phyloP scores from a whole-genome alignment of 2,113 vertebrate genomes.

The Turdus rufiventris region DNA sequence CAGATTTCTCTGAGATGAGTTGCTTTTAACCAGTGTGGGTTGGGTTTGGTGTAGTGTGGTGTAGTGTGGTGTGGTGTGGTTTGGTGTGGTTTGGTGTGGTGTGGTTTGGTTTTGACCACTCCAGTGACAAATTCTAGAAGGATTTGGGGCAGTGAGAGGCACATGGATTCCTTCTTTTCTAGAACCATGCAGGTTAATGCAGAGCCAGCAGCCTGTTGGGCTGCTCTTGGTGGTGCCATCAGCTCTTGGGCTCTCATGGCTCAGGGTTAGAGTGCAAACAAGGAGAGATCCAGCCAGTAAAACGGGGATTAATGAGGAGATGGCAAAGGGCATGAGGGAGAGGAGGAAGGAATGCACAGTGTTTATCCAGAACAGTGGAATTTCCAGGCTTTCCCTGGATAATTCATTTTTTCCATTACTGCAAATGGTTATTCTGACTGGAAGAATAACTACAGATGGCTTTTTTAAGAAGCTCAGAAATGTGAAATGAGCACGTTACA shows the following conservation, averaged over 20 bases:
- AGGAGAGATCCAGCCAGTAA: not conserved
- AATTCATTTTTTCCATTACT: slow-evolving; percentile 40
- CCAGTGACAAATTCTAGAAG: not conserved
- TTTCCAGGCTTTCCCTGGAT: not conserved
- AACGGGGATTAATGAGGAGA: not conserved
- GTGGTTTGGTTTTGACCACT: not conserved
- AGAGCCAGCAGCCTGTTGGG: not conserved
- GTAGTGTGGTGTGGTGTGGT: rapidly evolving
- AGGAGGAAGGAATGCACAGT: not conserved
- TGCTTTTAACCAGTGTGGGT: not conserved
- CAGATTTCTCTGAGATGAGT: not conserved
- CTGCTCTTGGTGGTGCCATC: not conserved
- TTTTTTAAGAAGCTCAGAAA: slow-evolving; percentile 34
- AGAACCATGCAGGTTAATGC: not conserved
- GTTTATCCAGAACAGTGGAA: not conserved
- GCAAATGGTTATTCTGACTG: slow-evolving; percentile 23
- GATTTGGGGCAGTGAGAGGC: not conserved
- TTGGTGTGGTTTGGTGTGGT: not conserved
- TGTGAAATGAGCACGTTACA: slow-evolving; percentile 1
- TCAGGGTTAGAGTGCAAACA: not conserved
- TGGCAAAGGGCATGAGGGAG: not conserved
- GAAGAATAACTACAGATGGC: slow-evolving; percentile 19
- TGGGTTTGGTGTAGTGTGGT: too few relatives aligned
- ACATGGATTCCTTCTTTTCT: not conserved
- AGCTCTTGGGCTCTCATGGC: not conserved